These are phyloP conservation scores for Atopsyche davidsoni DNA, from an alignment of 1,140 invertebrate species.

Conservation along the genomic window DNA sequence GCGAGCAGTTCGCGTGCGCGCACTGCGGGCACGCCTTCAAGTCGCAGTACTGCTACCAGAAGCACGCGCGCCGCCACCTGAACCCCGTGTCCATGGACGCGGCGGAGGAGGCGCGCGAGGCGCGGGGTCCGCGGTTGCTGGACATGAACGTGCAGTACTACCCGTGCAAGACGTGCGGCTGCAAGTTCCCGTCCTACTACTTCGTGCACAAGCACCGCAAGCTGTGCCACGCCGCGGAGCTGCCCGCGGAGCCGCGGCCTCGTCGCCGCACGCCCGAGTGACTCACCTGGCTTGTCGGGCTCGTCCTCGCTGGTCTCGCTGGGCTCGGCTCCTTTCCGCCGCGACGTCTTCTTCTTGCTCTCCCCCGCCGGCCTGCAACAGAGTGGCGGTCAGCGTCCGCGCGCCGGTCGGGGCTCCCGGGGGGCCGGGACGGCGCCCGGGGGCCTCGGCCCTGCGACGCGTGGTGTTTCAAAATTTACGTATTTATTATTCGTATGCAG, in stretches of 20 bases:
- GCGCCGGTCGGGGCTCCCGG: no score
- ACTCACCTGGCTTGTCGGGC: conserved; percentile 40
- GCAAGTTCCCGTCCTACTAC: conserved; percentile 87
- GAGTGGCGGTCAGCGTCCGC: conserved; percentile 18
- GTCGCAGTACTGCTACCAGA: conserved; percentile 75
- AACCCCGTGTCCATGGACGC: conserved; percentile 27
- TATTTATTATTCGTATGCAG: no score
- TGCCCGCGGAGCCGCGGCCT: conserved; percentile 27
- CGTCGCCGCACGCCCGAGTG: neutral
- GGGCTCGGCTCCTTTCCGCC: conserved; percentile 40
- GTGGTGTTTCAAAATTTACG: no score
- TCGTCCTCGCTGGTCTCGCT: conserved; percentile 43
- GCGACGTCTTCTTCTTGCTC: conserved; percentile 45
- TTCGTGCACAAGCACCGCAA: conserved; percentile 89
- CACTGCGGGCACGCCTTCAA: conserved; percentile 78
- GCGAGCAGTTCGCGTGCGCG: conserved; percentile 56
- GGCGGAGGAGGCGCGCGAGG: conserved; percentile 16
- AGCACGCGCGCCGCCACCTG: conserved; percentile 52
- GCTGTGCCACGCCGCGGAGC: conserved; percentile 68
- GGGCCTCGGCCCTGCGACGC: no score
- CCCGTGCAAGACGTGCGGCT: conserved; percentile 86
- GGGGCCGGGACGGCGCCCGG: no score
- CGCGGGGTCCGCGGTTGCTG: conserved; percentile 55
- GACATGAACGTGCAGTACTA: conserved; percentile 86
- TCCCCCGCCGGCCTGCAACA: no score